Conservation (phyloP, 1,140 invertebrate species). For the Lepidurus arcticus region DNA sequence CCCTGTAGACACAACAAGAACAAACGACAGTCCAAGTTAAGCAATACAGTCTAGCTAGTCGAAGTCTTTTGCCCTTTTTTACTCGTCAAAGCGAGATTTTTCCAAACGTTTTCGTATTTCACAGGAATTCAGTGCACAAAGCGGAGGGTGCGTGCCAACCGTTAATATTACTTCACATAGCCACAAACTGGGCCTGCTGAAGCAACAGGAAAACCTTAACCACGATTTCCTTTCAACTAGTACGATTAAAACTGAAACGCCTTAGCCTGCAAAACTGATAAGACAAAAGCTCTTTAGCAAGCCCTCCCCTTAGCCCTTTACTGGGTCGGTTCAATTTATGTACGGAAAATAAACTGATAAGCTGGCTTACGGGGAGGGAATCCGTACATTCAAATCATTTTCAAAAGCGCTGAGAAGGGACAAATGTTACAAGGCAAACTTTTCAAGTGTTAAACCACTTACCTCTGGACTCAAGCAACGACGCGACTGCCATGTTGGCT, state of each 20-base stretch:
- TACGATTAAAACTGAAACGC: background rate
- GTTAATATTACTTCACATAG: background rate
- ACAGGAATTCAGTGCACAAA: background rate
- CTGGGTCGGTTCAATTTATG: background rate
- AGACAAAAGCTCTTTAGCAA: background rate
- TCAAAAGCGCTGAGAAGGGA: no score
- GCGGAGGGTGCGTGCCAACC: background rate
- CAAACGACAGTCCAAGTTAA: no score
- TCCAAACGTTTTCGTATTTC: no score
- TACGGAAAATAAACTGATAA: background rate
- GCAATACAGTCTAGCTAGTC: no score
- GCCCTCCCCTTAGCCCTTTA: background rate
- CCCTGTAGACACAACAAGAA: no score
- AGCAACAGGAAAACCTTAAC: slow-evolving; percentile 1
- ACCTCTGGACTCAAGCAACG: background rate
- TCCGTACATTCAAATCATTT: background rate
- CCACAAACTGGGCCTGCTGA: slow-evolving; percentile 2
- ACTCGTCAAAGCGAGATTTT: no score
- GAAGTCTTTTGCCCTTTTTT: no score
- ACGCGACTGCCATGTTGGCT: background rate
- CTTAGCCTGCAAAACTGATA: background rate
- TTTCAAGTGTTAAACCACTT: background rate
- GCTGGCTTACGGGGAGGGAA: background rate
- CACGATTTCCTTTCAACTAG: background rate
- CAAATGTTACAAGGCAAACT: background rate